These are phyloP conservation scores for Temnothorax nylanderi DNA, from an alignment of 1,140 invertebrate genomes.

Conservation along the genomic window DNA sequence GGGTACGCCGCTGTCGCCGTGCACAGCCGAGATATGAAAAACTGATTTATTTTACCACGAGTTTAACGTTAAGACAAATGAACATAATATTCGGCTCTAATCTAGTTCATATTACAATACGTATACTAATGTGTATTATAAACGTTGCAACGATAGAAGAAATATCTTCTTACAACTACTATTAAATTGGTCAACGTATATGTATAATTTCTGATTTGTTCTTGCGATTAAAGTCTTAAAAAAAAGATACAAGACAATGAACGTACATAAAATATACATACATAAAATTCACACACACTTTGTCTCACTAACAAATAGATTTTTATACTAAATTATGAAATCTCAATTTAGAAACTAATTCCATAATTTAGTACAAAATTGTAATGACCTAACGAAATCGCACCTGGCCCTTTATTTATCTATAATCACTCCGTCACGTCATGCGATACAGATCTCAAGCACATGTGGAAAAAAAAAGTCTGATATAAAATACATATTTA, in stretches of 20 bases:
- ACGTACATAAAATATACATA: neutral
- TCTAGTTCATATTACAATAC: constrained; percentile 49
- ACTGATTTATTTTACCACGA: constrained; percentile 25
- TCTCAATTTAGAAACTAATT: neutral
- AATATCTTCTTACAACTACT: constrained; percentile 57
- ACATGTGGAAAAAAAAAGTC: neutral
- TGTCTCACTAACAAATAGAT: neutral
- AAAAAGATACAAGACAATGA: neutral
- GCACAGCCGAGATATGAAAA: constrained; percentile 46
- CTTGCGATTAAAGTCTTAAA: constrained; percentile 11
- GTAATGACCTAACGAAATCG: neutral
- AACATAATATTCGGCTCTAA: constrained; percentile 48
- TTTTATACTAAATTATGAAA: neutral
- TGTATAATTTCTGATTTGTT: constrained; percentile 59
- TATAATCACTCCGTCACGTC: neutral
- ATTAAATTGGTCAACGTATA: constrained; percentile 69
- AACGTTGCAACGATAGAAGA: constrained; percentile 55
- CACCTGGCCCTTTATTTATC: neutral
- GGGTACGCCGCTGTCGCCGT: neutral
- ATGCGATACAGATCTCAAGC: neutral
- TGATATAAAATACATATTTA: neutral
- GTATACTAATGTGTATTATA: constrained; percentile 11
- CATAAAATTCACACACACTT: neutral
- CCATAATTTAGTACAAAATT: constrained; percentile 1
- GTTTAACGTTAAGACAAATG: constrained; percentile 28